A percentile compares a stretch with the other conserved stretches of the same genome.
phyloP scores from a whole-genome alignment of 2,113 vertebrate genomes.

The Pitta sordida region DNA sequence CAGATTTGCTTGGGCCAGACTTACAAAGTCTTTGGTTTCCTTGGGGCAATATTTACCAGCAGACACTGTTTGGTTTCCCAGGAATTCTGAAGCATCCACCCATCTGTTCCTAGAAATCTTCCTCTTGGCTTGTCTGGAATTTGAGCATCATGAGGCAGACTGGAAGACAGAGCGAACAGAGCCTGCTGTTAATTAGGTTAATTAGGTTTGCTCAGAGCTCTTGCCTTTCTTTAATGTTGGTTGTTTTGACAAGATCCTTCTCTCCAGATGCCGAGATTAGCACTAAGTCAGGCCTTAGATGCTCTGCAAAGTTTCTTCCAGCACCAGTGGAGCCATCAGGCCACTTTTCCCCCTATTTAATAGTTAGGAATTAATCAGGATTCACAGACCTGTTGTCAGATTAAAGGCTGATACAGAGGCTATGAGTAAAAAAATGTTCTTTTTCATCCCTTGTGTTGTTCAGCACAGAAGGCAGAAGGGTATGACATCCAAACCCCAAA shows the following conservation, averaged over 20 bases:
- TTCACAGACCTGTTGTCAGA: background rate
- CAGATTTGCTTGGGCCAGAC: background rate
- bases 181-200: background rate
- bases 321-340: background rate
- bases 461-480: background rate
- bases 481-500: background rate
- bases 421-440: background rate
- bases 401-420: background rate
- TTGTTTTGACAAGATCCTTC: background rate
- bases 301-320: background rate
- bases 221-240: background rate
- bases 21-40: background rate
- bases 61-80: background rate
- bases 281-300: background rate
- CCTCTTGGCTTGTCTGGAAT: background rate
- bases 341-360: background rate
- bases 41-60: background rate
- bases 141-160: background rate
- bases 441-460: background rate
- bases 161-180: background rate
- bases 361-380: background rate
- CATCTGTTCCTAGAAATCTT: background rate
- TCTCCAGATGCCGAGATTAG: background rate
- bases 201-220: background rate
- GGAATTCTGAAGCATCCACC: fast-evolving